These are phyloP conservation scores for Anhinga rufa DNA, from an alignment of 2,113 vertebrate species.

Conservation along the genomic window DNA sequence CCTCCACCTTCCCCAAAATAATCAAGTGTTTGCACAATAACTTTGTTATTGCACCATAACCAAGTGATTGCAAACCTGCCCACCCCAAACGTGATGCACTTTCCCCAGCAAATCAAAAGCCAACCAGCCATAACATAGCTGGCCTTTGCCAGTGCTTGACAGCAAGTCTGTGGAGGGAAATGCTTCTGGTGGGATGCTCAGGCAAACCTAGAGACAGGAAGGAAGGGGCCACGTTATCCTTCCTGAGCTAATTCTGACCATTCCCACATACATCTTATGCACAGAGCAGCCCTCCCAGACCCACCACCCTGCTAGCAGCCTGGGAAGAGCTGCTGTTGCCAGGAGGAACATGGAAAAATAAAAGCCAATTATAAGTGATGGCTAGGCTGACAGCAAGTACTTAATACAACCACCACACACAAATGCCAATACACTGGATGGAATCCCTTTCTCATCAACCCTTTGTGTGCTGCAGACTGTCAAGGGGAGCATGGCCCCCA, in stretches of 20 bases:
- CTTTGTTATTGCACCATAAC: neutral
- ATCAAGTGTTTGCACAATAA: neutral
- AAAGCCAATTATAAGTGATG: conserved; percentile 36
- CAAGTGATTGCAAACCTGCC: neutral
- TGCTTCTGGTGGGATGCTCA: neutral
- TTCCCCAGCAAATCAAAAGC: neutral
- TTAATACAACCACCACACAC: conserved; percentile 3
- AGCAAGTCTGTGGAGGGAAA: neutral
- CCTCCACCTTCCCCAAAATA: neutral
- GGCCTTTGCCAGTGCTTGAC: neutral
- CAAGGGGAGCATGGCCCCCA: neutral
- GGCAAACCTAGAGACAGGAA: neutral
- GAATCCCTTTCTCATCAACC: conserved; percentile 10
- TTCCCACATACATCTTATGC: neutral
- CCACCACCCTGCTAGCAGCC: neutral
- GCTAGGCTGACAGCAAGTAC: conserved; percentile 19
- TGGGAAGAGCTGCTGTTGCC: conserved; percentile 48
- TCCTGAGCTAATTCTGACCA: neutral
- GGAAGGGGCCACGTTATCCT: neutral
- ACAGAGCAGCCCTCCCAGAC: neutral
- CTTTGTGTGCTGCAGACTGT: neutral
- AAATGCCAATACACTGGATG: neutral
- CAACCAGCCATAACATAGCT: no score
- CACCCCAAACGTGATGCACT: neutral
- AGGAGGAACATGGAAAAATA: neutral